Percentiles rank a stretch among this genome's conserved stretches.
Evolutionary conservation across 2,113 vertebrate genomes (phyloP).

Genomic region (Colinus virginianus): DNA sequence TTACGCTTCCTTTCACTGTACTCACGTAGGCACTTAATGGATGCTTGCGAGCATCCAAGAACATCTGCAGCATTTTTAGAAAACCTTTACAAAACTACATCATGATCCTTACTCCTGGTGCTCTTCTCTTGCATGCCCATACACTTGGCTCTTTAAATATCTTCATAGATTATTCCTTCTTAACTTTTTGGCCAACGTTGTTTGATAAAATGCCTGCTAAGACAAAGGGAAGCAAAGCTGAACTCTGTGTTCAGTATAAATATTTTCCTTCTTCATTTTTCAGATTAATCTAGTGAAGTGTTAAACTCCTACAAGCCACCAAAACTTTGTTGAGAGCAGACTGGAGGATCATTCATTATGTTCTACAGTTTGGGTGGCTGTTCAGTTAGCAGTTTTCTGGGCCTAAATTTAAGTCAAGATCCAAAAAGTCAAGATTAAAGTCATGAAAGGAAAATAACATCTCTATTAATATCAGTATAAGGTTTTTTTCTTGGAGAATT

Average conservation of each 20-base stretch:
- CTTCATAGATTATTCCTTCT: neutral
- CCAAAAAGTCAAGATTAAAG: neutral
- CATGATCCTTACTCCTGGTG: neutral
- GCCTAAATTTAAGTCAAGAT: neutral
- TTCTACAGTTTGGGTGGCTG: neutral
- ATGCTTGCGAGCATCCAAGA: constrained; percentile 20
- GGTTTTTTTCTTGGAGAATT: neutral
- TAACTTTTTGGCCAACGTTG: neutral
- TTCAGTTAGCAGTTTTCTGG: neutral
- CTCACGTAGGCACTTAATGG: neutral
- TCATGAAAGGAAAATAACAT: neutral
- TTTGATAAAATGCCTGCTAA: neutral
- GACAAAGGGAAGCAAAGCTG: neutral
- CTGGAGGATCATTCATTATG: neutral
- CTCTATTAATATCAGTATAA: neutral
- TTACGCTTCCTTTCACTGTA: constrained; percentile 23
- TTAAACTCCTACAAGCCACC: neutral
- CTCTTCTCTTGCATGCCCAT: neutral
- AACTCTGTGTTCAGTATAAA: neutral
- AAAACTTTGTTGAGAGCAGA: neutral
- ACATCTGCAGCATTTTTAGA: neutral
- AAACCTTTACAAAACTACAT: neutral
- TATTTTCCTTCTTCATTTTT: neutral
- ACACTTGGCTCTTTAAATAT: neutral
- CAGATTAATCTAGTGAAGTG: neutral